Percentiles rank a stretch among this genome's conserved stretches.
Conservation (phyloP, 2,113 vertebrate species). For the Xiphophorus hellerii region DNA sequence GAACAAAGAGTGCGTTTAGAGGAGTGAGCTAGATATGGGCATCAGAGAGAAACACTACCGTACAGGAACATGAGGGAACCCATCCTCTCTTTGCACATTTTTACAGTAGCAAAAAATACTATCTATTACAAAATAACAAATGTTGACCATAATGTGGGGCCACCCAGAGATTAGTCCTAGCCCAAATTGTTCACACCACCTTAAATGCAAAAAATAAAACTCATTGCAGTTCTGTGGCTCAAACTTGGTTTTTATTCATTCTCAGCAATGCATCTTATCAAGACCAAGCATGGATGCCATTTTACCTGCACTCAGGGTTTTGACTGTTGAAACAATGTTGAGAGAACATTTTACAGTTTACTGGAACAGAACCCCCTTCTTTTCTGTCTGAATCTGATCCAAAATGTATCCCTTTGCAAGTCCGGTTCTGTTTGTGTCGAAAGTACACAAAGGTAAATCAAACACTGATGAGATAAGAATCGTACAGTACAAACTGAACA, state of each 20-base stretch:
- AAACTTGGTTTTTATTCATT: constrained; percentile 17
- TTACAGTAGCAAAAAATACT: neutral
- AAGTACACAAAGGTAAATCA: constrained; percentile 6
- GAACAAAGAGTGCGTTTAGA: constrained; percentile 61
- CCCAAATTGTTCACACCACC: neutral
- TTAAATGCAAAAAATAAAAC: neutral
- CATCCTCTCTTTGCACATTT: constrained; percentile 9
- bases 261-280: neutral
- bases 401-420: neutral
- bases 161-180: neutral
- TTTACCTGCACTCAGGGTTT: constrained; percentile 8
- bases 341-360: constrained; percentile 3
- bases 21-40: constrained; percentile 53
- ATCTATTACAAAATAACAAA: neutral
- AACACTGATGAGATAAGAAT: constrained; percentile 7
- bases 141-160: neutral
- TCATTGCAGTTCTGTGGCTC: neutral
- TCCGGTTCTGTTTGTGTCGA: constrained; percentile 1
- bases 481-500: neutral
- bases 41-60: constrained; percentile 25
- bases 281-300: constrained; percentile 8
- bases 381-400: neutral
- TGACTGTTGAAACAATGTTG: constrained; percentile 1
- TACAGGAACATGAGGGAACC: constrained; percentile 27
- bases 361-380: neutral